Base-by-base conservation (phyloP, 92 coral and sea anemone species). In the Porites evermanni region DNA sequence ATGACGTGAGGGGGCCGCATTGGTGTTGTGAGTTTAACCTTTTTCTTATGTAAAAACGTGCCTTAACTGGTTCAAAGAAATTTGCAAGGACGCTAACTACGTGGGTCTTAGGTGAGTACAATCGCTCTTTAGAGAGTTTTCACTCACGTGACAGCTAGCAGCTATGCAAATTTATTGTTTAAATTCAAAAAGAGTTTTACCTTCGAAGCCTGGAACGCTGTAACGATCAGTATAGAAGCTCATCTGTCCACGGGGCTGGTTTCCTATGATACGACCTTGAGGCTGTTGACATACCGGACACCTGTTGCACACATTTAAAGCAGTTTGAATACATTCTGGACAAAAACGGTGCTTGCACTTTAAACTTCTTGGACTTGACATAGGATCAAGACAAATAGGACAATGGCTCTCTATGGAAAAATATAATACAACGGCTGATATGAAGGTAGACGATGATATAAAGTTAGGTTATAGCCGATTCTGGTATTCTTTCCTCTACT, bases 301-400 rank as follows among this genome's bases (percentile, higher is more conserved):
- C 67, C 5, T 54, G 32, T 82, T 81, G 53, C 71, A 60, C 10
- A 18, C 72, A 23, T 79, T 51, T 58, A 92, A 91, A 5, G 92
- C 88, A 75, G 38, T 21, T 11, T 86, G 85, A 47, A 92, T 80
- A 81, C 98, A 95, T 1, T 2, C 23, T 56, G 51, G 74, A 68
- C 95, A 94, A 58, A 94, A 94, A 19, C 32, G 60, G 78, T 94
- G 98, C 29, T 86, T 83, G 54, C 98, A 94, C 81, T 90, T 92
- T 44, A 94, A 79, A 4, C 63, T 24, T 38, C 60, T 61, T 68
- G 95, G 90, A 18, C 88, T 67, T 60, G 26, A 56, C 11, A 94
- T 38, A 14, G 68, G 67, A 4, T 81, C 93, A 60, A 91, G 76
- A 75, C 98, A 94, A 26, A 94, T 88, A 0, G 92, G 63, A 71